Percentiles rank a stretch among this genome's conserved stretches.
Conservation (phyloP, 37 sponge, comb jelly and placozoan genomes). For the Diacarnus erythraeanus region DNA sequence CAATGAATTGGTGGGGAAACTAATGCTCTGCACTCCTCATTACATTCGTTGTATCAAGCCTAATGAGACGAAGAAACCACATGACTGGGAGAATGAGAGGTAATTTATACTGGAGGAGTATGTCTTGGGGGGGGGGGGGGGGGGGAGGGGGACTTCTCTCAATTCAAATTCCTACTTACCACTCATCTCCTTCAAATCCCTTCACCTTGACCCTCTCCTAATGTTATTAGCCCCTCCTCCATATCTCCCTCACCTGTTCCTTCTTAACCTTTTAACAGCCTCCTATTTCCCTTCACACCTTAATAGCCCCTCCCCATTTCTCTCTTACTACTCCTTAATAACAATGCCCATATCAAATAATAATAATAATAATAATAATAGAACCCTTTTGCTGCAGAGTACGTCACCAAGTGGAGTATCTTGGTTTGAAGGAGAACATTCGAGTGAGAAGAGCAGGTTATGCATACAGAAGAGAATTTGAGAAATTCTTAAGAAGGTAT, state of each 20-base stretch:
- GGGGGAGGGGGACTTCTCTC: no score
- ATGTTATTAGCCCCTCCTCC: not conserved
- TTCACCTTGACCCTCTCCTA: not conserved
- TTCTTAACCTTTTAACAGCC: not conserved
- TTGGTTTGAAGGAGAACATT: constrained; percentile 98
- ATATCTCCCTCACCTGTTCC: not conserved
- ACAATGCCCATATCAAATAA: no score
- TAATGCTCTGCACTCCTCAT: constrained; percentile 94
- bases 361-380: no score
- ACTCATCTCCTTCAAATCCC: no score
- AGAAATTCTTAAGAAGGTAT: constrained; percentile 88
- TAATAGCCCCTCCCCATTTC: not conserved
- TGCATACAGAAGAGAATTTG: constrained; percentile 92
- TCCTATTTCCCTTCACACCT: not conserved
- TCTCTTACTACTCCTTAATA: not conserved
- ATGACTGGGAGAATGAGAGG: constrained; percentile 96
- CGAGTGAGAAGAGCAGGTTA: constrained; percentile 96
- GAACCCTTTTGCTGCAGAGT: constrained; percentile 45
- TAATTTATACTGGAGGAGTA: constrained; percentile 2
- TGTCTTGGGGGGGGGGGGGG: no score
- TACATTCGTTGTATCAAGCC: constrained; percentile 99
- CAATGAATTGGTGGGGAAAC: constrained; percentile 83
- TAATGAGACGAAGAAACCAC: constrained; percentile 94
- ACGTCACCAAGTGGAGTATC: constrained; percentile 95
- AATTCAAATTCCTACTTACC: no score